These are phyloP conservation scores for Pyrochroa serraticornis DNA, from an alignment of 2,888 invertebrate species.

Conservation along the genomic window DNA sequence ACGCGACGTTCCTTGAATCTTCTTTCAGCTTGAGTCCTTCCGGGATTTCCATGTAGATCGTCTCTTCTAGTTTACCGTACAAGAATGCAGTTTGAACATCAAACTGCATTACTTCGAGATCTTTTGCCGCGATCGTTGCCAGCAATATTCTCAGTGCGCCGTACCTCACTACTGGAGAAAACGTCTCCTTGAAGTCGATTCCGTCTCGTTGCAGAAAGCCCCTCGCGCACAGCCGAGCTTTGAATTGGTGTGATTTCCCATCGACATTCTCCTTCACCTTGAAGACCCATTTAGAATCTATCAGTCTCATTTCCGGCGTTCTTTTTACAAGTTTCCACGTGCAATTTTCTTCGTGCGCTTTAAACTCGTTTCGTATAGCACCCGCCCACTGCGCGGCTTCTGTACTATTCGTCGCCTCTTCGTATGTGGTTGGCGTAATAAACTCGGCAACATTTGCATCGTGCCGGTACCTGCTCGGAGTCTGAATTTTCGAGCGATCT, in stretches of 20 bases:
- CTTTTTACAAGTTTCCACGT: not conserved
- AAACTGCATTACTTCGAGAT: constrained; percentile 31
- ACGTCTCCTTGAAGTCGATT: constrained; percentile 35
- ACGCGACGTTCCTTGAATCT: constrained; percentile 34
- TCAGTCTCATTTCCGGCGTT: not conserved
- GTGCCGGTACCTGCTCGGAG: not conserved
- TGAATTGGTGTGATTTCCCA: not conserved
- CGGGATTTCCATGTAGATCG: constrained; percentile 33
- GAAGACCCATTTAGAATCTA: not conserved
- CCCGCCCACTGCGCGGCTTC: not conserved
- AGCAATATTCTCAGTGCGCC: constrained; percentile 30
- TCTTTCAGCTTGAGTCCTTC: constrained; percentile 23
- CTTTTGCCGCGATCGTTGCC: constrained; percentile 24
- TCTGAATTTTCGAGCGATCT: not conserved
- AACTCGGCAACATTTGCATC: not conserved
- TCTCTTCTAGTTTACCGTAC: constrained; percentile 32
- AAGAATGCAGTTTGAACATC: constrained; percentile 39
- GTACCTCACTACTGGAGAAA: constrained; percentile 30
- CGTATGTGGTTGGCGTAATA: not conserved
- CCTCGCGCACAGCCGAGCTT: not conserved
- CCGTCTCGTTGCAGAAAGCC: constrained; percentile 25
- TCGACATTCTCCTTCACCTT: not conserved
- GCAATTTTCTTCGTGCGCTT: not conserved
- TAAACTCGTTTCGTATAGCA: not conserved
- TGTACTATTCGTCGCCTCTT: not conserved